Evolutionary conservation across 2,888 invertebrate genomes (phyloP), one percentile per base, ranked within the genome.

Genomic region (Sycophila texana): DNA sequence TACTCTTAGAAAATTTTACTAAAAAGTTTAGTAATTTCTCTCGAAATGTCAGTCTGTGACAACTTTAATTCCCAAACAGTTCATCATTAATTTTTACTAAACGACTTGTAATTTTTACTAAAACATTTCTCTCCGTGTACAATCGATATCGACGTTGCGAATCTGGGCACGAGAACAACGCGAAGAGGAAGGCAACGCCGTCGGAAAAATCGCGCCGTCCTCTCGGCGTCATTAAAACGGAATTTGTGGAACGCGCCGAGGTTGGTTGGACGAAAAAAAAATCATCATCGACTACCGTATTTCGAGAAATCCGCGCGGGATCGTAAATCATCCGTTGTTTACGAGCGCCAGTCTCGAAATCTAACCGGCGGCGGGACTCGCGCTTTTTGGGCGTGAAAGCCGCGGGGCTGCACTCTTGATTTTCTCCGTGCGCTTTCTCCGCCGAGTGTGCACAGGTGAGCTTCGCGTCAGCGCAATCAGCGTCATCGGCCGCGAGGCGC

Each of bases 271-370:
- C 26, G 67, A 67, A 67, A 74, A 74, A 26, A 26, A n/a, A n/a
- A n/a, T n/a, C n/a, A 74, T 74, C 26, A 74, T 67, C 26, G 74
- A 67, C 74, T 74, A 74, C 74, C 74, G 74, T 49, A 30, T 74
- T 74, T 66, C 67, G 60, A 10, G 18, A 58, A 20, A 66, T 67
- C 65, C 22, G 16, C 26, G 47, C 2, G 20, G 4, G 0, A 4
- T 55, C 61, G 18, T 72, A 72, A 72, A 72, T 72, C 72, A 72
- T 26, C 30, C 26, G 26, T 61, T 16, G 20, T 57, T 61, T 61
- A 72, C 10, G 61, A 30, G 18, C 51, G 3, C 68, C 14, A 18
- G 26, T 20, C 57, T 60, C 71, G 16, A 49, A 12, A n/a, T 18
- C 51, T 57, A n/a, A 2, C 65, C 51, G 51, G 57, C 1, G 16